phyloP scores from a whole-genome alignment of 1,140 invertebrate genomes.

The Oppia nitens region DNA sequence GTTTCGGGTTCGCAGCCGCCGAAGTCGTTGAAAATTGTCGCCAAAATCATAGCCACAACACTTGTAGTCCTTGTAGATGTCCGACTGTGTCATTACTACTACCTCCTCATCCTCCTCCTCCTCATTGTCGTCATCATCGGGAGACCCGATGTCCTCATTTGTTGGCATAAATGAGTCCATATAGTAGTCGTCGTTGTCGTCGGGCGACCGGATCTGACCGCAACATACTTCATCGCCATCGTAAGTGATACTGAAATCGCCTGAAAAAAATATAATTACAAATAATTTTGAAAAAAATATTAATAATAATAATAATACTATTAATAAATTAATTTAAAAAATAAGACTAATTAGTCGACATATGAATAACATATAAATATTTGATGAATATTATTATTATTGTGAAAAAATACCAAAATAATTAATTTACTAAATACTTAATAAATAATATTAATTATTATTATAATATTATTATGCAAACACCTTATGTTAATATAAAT shows the following conservation, averaged over 20 bases:
- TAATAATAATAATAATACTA: too few species aligned
- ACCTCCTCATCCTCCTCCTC: too few species aligned
- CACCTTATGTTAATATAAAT: too few species aligned
- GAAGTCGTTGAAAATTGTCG: slow-evolving; percentile 30
- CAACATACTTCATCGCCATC: slow-evolving; percentile 57
- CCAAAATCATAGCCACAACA: slow-evolving; percentile 84
- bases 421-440: too few species aligned
- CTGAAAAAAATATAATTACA: slow-evolving; percentile 65
- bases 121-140: slow-evolving; percentile 33
- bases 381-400: too few species aligned
- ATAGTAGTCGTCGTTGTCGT: slow-evolving; percentile 38
- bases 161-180: neutral
- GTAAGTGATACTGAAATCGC: slow-evolving; percentile 81
- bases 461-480: too few species aligned
- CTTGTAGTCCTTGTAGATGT: slow-evolving; percentile 87
- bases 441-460: too few species aligned
- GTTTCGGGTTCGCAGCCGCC: slow-evolving; percentile 26
- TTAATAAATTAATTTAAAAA: too few species aligned
- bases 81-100: slow-evolving; percentile 47
- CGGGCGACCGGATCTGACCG: slow-evolving; percentile 50
- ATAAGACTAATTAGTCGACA: too few species aligned
- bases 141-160: slow-evolving; percentile 10
- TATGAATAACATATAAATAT: too few species aligned
- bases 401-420: too few species aligned
- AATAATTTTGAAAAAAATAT: too few species aligned